Percentiles rank a stretch among this genome's conserved stretches.
Conservation (phyloP, 2,113 vertebrate genomes). For the Trogon melanurus region DNA sequence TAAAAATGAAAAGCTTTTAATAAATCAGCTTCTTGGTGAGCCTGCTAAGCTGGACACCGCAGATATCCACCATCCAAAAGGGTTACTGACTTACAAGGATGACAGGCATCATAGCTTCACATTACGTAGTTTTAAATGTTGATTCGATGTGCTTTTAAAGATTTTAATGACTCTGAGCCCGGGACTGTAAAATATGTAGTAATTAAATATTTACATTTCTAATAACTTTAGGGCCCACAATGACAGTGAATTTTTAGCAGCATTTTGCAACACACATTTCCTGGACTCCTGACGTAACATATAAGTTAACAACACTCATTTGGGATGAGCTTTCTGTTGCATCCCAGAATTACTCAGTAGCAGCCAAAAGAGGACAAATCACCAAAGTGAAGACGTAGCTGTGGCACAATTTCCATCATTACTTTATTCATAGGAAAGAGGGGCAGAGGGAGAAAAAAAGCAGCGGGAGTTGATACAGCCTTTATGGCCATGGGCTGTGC, state of each 20-base stretch:
- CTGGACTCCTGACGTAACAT: not conserved
- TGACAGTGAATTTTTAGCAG: not conserved
- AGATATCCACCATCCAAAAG: not conserved
- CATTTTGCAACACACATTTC: not conserved
- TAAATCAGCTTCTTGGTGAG: not conserved
- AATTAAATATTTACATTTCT: not conserved
- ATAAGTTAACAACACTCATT: not conserved
- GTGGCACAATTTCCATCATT: slow-evolving; percentile 30
- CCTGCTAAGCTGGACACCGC: not conserved
- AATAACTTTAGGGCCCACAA: not conserved
- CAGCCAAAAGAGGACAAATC: slow-evolving; percentile 30
- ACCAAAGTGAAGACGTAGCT: not conserved
- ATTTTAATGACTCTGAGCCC: not conserved
- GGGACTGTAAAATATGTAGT: not conserved
- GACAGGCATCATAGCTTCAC: not conserved
- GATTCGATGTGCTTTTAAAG: not conserved
- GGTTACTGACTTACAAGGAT: not conserved
- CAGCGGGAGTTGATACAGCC: slow-evolving; percentile 10
- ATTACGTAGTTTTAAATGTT: not conserved
- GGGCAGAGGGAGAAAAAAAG: not conserved
- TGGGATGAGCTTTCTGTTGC: not conserved
- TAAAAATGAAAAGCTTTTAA: not conserved
- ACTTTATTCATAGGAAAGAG: slow-evolving; percentile 20
- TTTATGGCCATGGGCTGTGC: not conserved
- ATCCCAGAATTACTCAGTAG: not conserved